Evolutionary conservation across 2,113 vertebrate genomes (phyloP).

Genomic region (Pseudolaguvia tuberculata): DNA sequence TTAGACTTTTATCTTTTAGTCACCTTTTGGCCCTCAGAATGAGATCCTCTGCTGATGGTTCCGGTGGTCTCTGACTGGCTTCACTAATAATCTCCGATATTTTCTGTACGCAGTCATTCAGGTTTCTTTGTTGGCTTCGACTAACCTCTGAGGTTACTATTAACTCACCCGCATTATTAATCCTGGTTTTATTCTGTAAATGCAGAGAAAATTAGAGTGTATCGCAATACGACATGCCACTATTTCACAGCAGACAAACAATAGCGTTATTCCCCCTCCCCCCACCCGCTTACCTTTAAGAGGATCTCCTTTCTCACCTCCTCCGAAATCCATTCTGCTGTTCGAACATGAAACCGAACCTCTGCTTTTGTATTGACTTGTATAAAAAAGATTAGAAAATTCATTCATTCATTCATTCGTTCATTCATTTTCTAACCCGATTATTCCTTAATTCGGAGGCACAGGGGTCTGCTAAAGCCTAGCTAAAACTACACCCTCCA

Average conservation of each 20-base stretch:
- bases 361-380: slow-evolving; percentile 91
- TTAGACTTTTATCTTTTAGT: not conserved
- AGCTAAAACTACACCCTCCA: too few species aligned
- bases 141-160: slow-evolving; percentile 83
- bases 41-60: slow-evolving; percentile 68
- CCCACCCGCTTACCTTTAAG: slow-evolving; percentile 74
- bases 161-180: slow-evolving; percentile 84
- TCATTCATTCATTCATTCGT: too few species aligned
- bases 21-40: slow-evolving; percentile 73
- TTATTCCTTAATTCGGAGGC: too few species aligned
- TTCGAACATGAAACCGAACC: slow-evolving; percentile 83
- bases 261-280: not conserved
- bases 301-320: slow-evolving; percentile 75
- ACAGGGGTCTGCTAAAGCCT: too few species aligned
- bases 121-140: slow-evolving; percentile 86
- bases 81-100: slow-evolving; percentile 77
- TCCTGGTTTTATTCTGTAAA: slow-evolving; percentile 78
- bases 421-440: too few species aligned
- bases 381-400: too few species aligned
- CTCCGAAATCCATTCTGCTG: slow-evolving; percentile 88
- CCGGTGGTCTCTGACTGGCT: slow-evolving; percentile 68
- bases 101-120: slow-evolving; percentile 82
- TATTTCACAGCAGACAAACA: not conserved
- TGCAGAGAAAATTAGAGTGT: not conserved
- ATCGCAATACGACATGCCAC: not conserved